Percentiles rank a stretch among this genome's conserved stretches.
phyloP scores from a whole-genome alignment of 2,797 vertebrate species.

The Tragelaphus oryx region DNA sequence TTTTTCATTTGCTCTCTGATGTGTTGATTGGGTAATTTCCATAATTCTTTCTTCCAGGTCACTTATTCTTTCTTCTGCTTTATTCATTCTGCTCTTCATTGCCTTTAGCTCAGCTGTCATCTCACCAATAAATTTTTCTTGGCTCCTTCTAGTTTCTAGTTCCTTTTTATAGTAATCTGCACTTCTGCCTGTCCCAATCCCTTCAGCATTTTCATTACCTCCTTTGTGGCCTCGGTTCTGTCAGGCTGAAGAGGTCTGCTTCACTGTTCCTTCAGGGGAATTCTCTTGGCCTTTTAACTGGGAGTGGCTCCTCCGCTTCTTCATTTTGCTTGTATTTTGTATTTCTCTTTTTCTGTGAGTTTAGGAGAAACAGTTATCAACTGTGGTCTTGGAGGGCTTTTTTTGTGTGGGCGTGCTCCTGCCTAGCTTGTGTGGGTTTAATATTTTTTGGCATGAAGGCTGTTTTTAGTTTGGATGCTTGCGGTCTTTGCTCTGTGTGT shows the following conservation, averaged over 20 bases:
- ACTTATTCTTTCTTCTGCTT: neutral
- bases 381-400: neutral
- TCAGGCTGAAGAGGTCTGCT: neutral
- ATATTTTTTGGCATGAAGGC: neutral
- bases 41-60: neutral
- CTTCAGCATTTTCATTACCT: neutral
- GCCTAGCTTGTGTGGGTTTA: neutral
- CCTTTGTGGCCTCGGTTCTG: neutral
- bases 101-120: neutral
- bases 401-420: neutral
- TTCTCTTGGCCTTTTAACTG: neutral
- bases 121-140: neutral
- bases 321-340: neutral
- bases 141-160: neutral
- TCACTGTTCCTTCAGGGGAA: neutral
- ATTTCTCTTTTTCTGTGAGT: neutral
- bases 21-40: neutral
- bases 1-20: neutral
- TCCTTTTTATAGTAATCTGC: neutral
- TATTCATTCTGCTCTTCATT: neutral
- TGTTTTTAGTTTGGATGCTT: neutral
- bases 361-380: neutral
- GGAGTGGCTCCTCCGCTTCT: neutral
- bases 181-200: neutral
- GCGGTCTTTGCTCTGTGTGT: neutral